Base-by-base conservation (phyloP, 2,113 vertebrate species). In the Pimephales promelas region DNA sequence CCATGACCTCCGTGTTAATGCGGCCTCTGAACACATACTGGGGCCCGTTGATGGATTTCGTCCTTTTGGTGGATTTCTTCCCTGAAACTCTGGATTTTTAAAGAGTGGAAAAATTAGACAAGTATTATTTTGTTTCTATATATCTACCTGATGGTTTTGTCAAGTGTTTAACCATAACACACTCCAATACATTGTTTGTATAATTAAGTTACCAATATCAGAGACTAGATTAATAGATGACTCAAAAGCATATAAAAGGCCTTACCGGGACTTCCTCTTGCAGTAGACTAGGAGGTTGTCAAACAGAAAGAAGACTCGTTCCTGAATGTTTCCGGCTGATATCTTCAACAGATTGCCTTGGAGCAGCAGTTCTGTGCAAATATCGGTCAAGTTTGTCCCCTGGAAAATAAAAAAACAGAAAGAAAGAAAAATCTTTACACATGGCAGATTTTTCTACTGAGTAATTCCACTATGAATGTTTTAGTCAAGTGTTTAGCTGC, bases 1-100 rank as follows among this genome's bases (percentile, higher is more conserved):
- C 98, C 98, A 99, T 99, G 89, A 99, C 98, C 89, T 99, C 98
- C 0, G 98, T 99, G 93, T 98, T 99, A 93, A 99, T 99, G 56
- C 98, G 93, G 2, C 98, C 98, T 83, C 98, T 95, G 95, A 99
- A 99, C 90, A 99, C 94, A 86, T 98, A 99, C 64, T 96, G 95
- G 73, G 97, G 97, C 47, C 97, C 98, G 0, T 98, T 99, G 92
- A 98, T 95, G 45, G 98, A 99, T 89, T 99, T 99, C 73, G 97
- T 97, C 92, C 98, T 96, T 89, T 98, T 99, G 64, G 96, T 95
- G 72, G 97, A 76, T 87, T 99, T 99, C 91, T 99, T 99, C 87
- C 97, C 97, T 40, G 97, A 96, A 86, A 97, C 98, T 91, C 98
- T 99, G 89, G 84, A 86, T n/a, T 89, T 49, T 77, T 40, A 83